Base-by-base conservation (phyloP, 2,888 invertebrate species). In the Resseliella maxima region DNA sequence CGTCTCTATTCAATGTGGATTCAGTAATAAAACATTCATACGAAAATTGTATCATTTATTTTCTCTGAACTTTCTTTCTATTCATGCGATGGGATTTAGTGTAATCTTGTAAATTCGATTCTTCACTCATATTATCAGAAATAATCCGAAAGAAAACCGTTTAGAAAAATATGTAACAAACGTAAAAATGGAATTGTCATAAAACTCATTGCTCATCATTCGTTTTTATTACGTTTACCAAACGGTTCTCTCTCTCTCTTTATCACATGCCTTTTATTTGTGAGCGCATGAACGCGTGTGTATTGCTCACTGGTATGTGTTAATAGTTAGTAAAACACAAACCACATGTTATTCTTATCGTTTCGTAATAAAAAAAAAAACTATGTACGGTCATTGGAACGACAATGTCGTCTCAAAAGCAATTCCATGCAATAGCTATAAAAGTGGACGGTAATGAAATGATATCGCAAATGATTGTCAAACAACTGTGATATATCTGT, bases 361-460 rank as follows among this genome's bases (percentile, higher is more conserved):
- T 72, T 72, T n/a, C 31, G 35, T n/a, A n/a, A n/a, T n/a, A n/a
- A n/a, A n/a, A 72, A 72, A 72, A 31, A 12, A 31, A 72, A 72
- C 72, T 18, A 72, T 27, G 31, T 31, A 35, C 72, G 31, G 72
- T 31, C 72, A 72, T 18, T 72, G 72, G 3, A 59, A 59, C 31
- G n/a, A 15, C 59, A 10, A 24, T 59, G 59, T 59, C 24, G n/a
- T n/a, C 59, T 59, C 24, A 10, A 59, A 59, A n/a, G 24, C 59
- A 59, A 24, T 59, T 24, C 59, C 59, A 41, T 8, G 24, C 59
- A 15, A 15, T 24, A 24, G 59, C 31, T 18, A 31, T 27, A 72
- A 72, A 72, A 72, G 21, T 72, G 31, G 72, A 72, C n/a, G 72
- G 72, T 35, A 72, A 72, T 72, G 72, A 72, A 72, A 72, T 72